Percentiles rank a stretch among this genome's conserved stretches.
These are phyloP conservation scores for Oxycera nigricornis DNA, from an alignment of 2,888 invertebrate species.

Conservation along the genomic window DNA sequence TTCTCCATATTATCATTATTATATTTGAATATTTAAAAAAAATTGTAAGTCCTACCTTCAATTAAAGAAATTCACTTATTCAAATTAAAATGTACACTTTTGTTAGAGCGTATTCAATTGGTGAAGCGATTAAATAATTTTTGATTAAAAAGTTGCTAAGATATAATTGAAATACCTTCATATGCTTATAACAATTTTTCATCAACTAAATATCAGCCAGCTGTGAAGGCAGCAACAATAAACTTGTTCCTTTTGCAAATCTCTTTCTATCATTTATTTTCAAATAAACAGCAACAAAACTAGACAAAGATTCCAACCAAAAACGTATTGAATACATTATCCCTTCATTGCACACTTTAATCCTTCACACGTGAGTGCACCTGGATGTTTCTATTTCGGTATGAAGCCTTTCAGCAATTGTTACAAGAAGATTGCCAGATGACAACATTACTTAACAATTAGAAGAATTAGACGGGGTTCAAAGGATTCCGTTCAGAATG, in stretches of 20 bases:
- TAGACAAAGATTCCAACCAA: neutral
- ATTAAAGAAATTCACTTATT: too few relatives aligned
- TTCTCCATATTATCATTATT: too few relatives aligned
- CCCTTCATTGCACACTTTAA: conserved; percentile 32
- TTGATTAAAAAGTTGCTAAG: neutral
- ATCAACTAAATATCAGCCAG: neutral
- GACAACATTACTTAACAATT: conserved; percentile 35
- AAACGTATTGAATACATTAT: conserved; percentile 11
- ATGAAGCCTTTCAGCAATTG: conserved; percentile 22
- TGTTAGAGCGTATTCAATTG: neutral
- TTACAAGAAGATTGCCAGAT: conserved; percentile 25
- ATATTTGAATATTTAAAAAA: too few relatives aligned
- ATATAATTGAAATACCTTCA: neutral
- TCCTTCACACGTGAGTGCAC: conserved; percentile 34
- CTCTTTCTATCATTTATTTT: neutral
- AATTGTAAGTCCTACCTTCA: too few relatives aligned
- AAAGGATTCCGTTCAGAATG: conserved; percentile 7
- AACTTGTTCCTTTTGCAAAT: conserved; percentile 1
- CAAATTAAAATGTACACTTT: neutral
- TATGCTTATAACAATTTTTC: neutral
- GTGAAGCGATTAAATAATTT: neutral
- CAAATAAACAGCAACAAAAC: neutral
- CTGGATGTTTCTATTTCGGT: neutral
- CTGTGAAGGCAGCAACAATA: neutral
- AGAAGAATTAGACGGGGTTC: conserved; percentile 14